These are phyloP conservation scores for Upupa epops DNA, from an alignment of 2,113 vertebrate genomes.

Conservation along the genomic window DNA sequence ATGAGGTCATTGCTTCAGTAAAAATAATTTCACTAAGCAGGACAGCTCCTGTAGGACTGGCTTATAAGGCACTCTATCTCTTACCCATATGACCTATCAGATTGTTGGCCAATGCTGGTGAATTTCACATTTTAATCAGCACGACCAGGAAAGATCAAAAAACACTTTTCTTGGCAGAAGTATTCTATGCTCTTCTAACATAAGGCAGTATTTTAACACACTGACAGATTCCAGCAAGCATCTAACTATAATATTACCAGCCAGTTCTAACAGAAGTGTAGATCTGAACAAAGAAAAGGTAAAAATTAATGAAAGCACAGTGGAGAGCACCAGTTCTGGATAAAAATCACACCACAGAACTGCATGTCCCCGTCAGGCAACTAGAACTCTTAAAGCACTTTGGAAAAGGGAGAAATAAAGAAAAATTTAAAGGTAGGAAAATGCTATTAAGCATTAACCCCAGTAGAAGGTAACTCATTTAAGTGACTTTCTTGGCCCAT, in stretches of 20 bases:
- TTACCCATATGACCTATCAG: background rate
- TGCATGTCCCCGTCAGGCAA: background rate
- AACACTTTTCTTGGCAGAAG: background rate
- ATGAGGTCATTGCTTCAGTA: background rate
- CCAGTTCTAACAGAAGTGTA: background rate
- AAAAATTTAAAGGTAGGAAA: background rate
- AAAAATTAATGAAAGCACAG: background rate
- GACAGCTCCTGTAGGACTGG: background rate
- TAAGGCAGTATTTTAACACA: background rate
- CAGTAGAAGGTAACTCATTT: background rate
- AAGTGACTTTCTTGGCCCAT: background rate
- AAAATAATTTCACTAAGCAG: background rate
- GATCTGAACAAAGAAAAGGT: background rate
- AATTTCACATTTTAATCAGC: background rate
- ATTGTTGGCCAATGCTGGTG: background rate
- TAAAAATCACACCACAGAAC: background rate
- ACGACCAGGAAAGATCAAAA: background rate
- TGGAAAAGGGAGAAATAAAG: background rate
- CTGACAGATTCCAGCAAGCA: background rate
- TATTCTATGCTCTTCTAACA: background rate
- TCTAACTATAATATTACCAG: background rate
- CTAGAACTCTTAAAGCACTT: background rate
- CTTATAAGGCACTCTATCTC: background rate
- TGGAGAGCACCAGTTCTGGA: background rate
- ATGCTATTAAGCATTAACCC: background rate